phyloP scores from a whole-genome alignment of 2,113 vertebrate species.

The Axis porcinus region DNA sequence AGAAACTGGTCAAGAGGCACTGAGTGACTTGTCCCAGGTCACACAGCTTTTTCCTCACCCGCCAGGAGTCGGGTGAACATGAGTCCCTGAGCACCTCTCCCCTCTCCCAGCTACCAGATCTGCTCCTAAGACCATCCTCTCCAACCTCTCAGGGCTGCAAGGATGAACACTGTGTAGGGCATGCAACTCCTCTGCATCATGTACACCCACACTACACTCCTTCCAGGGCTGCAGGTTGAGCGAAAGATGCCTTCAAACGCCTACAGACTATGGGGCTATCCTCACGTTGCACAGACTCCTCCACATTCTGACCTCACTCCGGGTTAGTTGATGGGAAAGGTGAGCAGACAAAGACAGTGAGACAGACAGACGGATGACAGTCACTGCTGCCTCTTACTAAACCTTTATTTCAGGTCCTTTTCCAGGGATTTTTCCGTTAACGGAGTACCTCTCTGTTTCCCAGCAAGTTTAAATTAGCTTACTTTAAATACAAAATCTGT shows the following conservation, averaged over 20 bases:
- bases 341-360: background rate
- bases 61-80: background rate
- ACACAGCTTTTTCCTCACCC: background rate
- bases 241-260: background rate
- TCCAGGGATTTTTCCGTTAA: background rate
- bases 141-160: background rate
- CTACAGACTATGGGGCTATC: fast-evolving
- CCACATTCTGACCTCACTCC: background rate
- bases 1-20: background rate
- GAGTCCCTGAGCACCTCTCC: background rate
- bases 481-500: constrained; percentile 33
- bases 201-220: fast-evolving
- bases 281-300: background rate
- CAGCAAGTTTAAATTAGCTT: background rate
- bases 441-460: background rate
- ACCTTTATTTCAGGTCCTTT: background rate
- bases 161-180: background rate
- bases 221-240: background rate
- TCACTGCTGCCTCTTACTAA: background rate
- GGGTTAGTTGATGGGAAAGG: background rate
- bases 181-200: background rate
- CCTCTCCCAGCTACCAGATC: background rate
- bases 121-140: background rate
- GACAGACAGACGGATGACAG: background rate
- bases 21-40: too few species aligned